Evolutionary conservation across 2,113 vertebrate genomes (phyloP).

Genomic region (Myotis brandtii): DNA sequence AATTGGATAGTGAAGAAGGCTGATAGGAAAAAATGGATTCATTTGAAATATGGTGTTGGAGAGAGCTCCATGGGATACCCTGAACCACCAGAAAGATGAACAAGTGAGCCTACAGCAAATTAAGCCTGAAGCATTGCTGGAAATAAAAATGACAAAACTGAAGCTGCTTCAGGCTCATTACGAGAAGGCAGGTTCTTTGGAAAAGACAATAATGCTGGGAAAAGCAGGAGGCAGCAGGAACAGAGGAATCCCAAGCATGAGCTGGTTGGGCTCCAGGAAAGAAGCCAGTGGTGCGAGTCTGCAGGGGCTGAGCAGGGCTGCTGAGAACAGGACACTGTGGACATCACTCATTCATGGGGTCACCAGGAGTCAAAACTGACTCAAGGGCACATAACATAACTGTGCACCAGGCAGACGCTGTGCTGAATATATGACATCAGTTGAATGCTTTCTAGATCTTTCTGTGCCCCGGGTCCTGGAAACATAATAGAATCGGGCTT

Average conservation of each 20-base stretch:
- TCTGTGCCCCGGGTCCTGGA: not conserved
- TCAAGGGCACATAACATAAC: not conserved
- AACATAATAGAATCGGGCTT: not conserved
- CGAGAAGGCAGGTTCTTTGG: not conserved
- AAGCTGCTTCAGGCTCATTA: not conserved
- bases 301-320: not conserved
- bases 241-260: not conserved
- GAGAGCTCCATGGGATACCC: not conserved
- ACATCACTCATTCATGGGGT: too few relatives aligned
- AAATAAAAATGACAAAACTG: not conserved
- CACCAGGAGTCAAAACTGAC: not conserved
- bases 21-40: not conserved
- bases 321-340: not conserved
- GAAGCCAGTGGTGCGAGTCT: not conserved
- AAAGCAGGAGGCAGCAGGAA: not conserved
- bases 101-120: not conserved
- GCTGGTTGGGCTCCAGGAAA: not conserved
- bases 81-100: not conserved
- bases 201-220: not conserved
- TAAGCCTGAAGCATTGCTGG: not conserved
- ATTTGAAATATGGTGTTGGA: not conserved
- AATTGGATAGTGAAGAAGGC: not conserved
- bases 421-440: not conserved
- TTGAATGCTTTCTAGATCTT: not conserved
- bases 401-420: not conserved